phyloP scores from a whole-genome alignment of 2,797 vertebrate genomes.

The Rhyacichthys aspro region DNA sequence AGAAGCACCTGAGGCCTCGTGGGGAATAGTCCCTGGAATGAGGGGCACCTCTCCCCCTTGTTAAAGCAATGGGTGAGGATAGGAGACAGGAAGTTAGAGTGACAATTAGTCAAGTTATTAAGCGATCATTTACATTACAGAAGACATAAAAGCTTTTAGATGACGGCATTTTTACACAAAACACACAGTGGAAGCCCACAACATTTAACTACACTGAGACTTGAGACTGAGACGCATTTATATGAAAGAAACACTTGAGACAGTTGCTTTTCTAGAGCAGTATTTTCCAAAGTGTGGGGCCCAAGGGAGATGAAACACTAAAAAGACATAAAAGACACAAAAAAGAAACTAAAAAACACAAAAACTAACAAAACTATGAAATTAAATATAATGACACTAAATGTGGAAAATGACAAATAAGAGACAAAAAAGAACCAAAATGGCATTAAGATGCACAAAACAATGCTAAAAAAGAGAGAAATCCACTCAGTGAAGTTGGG shows the following conservation, averaged over 20 bases:
- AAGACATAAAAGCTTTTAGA: neutral
- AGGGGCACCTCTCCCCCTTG: slow-evolving; percentile 79
- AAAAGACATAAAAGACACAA: too few species aligned
- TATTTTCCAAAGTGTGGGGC: slow-evolving; percentile 1
- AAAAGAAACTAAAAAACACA: too few species aligned
- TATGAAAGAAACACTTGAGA: slow-evolving; percentile 56
- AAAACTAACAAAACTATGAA: too few species aligned
- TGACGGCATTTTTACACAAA: neutral
- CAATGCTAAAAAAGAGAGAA: too few species aligned
- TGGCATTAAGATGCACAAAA: too few species aligned
- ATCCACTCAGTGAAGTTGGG: too few species aligned
- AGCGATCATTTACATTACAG: neutral
- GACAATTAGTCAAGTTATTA: slow-evolving; percentile 52
- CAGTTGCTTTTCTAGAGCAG: slow-evolving; percentile 2
- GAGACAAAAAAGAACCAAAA: too few species aligned
- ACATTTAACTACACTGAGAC: slow-evolving; percentile 69
- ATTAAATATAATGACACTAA: too few species aligned
- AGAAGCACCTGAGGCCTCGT: slow-evolving; percentile 72
- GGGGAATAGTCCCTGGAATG: slow-evolving; percentile 50
- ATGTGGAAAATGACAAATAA: too few species aligned
- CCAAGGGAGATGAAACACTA: too few species aligned
- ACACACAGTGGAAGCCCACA: slow-evolving; percentile 27
- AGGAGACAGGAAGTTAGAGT: slow-evolving; percentile 65
- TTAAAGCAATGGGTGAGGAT: slow-evolving; percentile 76
- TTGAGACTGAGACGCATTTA: slow-evolving; percentile 59